Evolutionary conservation across 1,140 invertebrate species (phyloP), one percentile per base, ranked within the genome.

Genomic region (Drosophila varians): DNA sequence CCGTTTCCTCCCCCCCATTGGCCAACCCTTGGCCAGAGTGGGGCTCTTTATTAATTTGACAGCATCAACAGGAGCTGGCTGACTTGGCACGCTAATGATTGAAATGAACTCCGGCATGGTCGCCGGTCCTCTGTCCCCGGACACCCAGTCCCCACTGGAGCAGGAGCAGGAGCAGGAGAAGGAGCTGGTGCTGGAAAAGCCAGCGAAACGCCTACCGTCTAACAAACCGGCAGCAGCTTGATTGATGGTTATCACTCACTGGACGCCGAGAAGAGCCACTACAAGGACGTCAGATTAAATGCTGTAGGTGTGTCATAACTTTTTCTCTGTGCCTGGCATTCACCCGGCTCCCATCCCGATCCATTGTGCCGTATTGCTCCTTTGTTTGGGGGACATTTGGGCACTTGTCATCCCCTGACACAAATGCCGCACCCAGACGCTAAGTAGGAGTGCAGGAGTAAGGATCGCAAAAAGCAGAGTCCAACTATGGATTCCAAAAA

Each of bases 1-100:
- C 45, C 46, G 49, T n/a, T 46, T 54, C 57, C 28, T 16, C 34
- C 58, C 28, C 23, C 34, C 58, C 25, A 4, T 43, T 57, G 26
- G 28, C 66, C 25, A 66, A 38, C 61, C 38, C 61, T 62, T 62
- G 61, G 31, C 45, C 42, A 40, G 40, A n/a, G 56, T 34, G 51
- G 68, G 68, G 77, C 76, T 82, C 77, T 87, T 86, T 89, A 89
- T 89, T 89, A 89, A 89, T 89, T 89, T 89, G 86, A 87, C 86
- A 89, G 80, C 84, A 86, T 89, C 84, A 89, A 89, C 80, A 86
- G 83, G 77, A 68, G 69, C 60, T 57, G 58, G 46, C 56, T 58
- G 71, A 57, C 49, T 69, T 55, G 56, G 61, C 76, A 80, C 80
- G 80, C 82, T 86, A 86, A 86, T 86, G 82, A 86, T 86, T 86